Base-by-base conservation (phyloP, 2,797 vertebrate species). In the Urosaurus nigricauda region DNA sequence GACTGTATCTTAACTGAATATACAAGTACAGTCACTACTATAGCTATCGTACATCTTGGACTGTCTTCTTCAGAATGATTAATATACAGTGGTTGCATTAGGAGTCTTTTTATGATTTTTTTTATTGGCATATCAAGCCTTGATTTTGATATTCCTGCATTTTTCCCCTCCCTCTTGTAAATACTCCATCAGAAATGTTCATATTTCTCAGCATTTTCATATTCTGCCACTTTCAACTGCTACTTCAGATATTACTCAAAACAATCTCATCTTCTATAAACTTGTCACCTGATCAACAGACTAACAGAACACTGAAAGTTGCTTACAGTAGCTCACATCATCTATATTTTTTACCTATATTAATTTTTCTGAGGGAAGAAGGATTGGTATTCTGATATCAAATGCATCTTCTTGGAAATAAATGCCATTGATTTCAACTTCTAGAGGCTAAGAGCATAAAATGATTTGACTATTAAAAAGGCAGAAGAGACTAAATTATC, bases 71-170 rank as follows among this genome's bases (percentile, higher is more conserved):
- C 29, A 56, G 88, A 92, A 90, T 71, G 84, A 89, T 86, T 87
- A 86, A 51, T 88, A 60, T 29, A 74, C 29, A 88, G 56, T 70
- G 0, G 3, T 81, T 87, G 14, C 29, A 90, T 56, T 79, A 56
- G 70, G 58, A 85, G 80, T 29, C 3, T 11, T 88, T 91, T 89
- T 74, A 87, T 83, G 32, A 19, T 32, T 84, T 84, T 90, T 77
- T 77, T 71, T 86, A 40, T 43, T 82, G 1, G 86, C 83, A 16
- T 40, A 87, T 65, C 37, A 80, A 77, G n/a, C 65, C 14, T 5
- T 93, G 65, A 84, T 94, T 94, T 94, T 93, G 60, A 65, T 89
- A 87, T 74, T 51, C 53, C 87, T 79, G 84, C 92, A 79, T 47
- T 93, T 93, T 92, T 85, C 81, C 29, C 78, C 84, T 86, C 65